Conservation (phyloP, 2,888 invertebrate genomes). For the Tenodera sinensis region DNA sequence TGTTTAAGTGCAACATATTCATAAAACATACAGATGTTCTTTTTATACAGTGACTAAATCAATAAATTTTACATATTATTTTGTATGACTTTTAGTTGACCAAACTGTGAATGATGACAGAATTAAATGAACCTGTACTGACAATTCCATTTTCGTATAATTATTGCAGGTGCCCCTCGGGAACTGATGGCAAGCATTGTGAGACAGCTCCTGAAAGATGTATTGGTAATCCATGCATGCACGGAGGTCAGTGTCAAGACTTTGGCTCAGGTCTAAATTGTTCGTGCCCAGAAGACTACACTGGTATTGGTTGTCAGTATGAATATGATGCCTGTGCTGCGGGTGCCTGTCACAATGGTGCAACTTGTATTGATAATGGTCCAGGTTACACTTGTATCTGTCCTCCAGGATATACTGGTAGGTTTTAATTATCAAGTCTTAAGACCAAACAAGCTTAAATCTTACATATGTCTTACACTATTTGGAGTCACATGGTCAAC, state of each 20-base stretch:
- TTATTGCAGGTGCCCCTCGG: conserved; percentile 73
- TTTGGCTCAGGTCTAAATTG: conserved; percentile 94
- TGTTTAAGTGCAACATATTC: no score
- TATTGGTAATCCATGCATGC: conserved; percentile 92
- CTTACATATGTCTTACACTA: no score
- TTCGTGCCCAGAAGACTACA: conserved; percentile 80
- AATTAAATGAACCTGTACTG: no score
- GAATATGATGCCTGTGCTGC: conserved; percentile 90
- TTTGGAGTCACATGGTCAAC: no score
- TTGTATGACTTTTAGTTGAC: no score
- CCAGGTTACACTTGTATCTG: conserved; percentile 83
- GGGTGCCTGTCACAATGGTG: conserved; percentile 88
- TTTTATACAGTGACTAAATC: no score
- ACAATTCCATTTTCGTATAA: neutral
- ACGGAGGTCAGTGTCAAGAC: conserved; percentile 92
- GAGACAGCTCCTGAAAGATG: conserved; percentile 95
- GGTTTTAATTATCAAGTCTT: neutral
- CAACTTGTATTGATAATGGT: conserved; percentile 83
- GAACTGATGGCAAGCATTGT: conserved; percentile 95
- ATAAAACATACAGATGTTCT: no score
- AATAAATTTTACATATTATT: no score
- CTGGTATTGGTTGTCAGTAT: conserved; percentile 88
- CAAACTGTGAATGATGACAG: no score
- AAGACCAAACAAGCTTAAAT: no score
- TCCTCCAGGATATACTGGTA: conserved; percentile 67